Percentiles rank a stretch among this genome's conserved stretches.
phyloP scores from a whole-genome alignment of 2,888 invertebrate species.

The Polydrusus cervinus region DNA sequence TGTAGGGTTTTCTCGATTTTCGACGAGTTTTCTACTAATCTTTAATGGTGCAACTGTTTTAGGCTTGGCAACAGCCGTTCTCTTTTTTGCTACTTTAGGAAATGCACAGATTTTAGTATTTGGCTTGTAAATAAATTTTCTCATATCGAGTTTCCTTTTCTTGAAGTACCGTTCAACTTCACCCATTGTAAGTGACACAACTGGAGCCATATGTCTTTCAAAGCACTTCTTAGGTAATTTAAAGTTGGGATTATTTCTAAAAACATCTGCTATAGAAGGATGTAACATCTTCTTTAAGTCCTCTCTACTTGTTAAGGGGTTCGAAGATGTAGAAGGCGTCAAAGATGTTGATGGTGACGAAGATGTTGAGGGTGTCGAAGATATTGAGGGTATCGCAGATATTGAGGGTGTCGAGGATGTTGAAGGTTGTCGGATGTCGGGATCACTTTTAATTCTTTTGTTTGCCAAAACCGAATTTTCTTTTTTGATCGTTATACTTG shows the following conservation, averaged over 20 bases:
- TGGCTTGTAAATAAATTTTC: constrained; percentile 35
- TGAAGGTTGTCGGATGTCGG: not conserved
- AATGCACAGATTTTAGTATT: not conserved
- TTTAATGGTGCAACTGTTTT: constrained; percentile 38
- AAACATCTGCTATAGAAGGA: constrained; percentile 54
- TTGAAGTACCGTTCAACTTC: constrained; percentile 58
- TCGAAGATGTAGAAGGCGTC: too few relatives aligned
- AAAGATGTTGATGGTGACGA: too few relatives aligned
- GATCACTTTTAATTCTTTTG: not conserved
- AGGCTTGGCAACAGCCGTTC: not conserved
- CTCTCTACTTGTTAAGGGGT: not conserved
- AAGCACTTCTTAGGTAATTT: constrained; percentile 55
- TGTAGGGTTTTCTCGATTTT: not conserved
- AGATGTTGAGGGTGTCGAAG: not conserved
- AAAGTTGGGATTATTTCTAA: constrained; percentile 54
- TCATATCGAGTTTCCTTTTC: constrained; percentile 40
- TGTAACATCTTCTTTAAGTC: constrained; percentile 50
- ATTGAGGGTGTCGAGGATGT: constrained; percentile 6
- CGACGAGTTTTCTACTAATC: constrained; percentile 32
- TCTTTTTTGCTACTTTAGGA: constrained; percentile 17
- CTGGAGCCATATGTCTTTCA: constrained; percentile 53
- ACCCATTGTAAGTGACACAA: constrained; percentile 56
- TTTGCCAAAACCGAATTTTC: not conserved
- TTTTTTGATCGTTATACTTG: constrained; percentile 42
- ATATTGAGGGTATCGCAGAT: too few relatives aligned